phyloP scores from a whole-genome alignment of 2,888 invertebrate species.

The Rhorus exstirpatorius region DNA sequence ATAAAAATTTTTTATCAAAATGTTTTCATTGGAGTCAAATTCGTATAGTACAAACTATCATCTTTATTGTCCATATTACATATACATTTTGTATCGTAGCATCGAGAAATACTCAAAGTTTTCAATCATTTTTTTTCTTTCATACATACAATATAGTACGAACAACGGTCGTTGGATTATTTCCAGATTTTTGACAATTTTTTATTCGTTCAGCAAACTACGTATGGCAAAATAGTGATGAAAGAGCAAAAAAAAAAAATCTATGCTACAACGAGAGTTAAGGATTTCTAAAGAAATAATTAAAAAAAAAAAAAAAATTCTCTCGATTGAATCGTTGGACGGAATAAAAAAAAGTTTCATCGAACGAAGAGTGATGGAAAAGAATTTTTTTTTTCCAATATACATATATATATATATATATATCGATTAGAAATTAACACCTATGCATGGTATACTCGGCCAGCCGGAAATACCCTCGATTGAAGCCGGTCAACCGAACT shows the following conservation, averaged over 20 bases:
- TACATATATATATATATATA: slow-evolving; percentile 17
- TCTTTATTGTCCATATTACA: slow-evolving; percentile 68
- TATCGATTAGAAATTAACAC: slow-evolving; percentile 27
- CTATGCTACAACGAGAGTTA: too few species aligned
- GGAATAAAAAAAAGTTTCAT: not conserved
- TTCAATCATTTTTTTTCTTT: not conserved
- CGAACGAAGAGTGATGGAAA: not conserved
- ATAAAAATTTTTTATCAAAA: too few species aligned
- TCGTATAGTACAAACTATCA: slow-evolving; percentile 59
- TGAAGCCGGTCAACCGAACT: slow-evolving; percentile 41
- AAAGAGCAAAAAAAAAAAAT: not conserved
- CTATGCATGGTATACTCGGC: slow-evolving; percentile 50
- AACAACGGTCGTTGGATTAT: not conserved
- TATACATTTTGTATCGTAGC: slow-evolving; percentile 28
- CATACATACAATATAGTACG: slow-evolving; percentile 9
- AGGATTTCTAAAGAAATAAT: not conserved
- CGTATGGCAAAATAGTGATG: not conserved
- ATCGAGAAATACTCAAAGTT: slow-evolving; percentile 3
- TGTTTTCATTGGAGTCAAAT: too few species aligned
- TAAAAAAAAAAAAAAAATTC: not conserved
- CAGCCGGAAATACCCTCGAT: slow-evolving; percentile 53
- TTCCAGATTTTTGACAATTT: slow-evolving; percentile 20
- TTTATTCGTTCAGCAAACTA: slow-evolving; percentile 1
- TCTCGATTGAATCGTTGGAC: not conserved
- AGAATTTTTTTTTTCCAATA: slow-evolving; percentile 1